Percentiles rank a stretch among this genome's conserved stretches.
Evolutionary conservation across 2,888 invertebrate species (phyloP).

Genomic region (Merodon equestris): DNA sequence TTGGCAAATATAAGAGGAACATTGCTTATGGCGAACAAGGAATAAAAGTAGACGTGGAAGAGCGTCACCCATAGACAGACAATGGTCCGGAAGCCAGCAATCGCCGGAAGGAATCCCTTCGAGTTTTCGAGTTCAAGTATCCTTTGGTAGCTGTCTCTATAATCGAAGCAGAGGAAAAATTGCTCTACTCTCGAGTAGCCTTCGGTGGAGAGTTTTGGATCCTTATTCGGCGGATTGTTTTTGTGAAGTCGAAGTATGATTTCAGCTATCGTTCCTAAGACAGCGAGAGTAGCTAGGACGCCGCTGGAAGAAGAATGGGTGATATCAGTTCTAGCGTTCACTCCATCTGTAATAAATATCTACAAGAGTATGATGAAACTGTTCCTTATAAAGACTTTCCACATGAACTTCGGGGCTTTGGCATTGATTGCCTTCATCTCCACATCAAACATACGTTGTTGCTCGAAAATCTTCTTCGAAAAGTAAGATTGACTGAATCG

Average conservation of each 20-base stretch:
- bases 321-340: not conserved
- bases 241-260: conserved; percentile 63
- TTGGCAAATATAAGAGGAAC: conserved; percentile 72
- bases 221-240: conserved; percentile 26
- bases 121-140: conserved; percentile 69
- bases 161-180: conserved; percentile 72
- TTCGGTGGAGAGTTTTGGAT: conserved; percentile 29
- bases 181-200: conserved; percentile 67
- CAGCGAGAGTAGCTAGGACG: conserved; percentile 49
- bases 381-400: conserved; percentile 71
- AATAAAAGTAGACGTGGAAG: conserved; percentile 75
- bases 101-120: conserved; percentile 70
- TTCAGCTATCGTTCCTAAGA: conserved; percentile 70
- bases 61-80: conserved; percentile 74
- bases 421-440: conserved; percentile 71
- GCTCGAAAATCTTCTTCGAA: conserved; percentile 71
- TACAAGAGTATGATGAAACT: conserved; percentile 72
- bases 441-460: conserved; percentile 74
- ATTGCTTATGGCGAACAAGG: conserved; percentile 73
- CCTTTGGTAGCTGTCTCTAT: conserved; percentile 70
- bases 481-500: conserved; percentile 74
- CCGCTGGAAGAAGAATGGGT: conserved; percentile 40
- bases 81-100: conserved; percentile 73
- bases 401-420: conserved; percentile 72
- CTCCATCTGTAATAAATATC: conserved; percentile 43